Evolutionary conservation across 2,797 vertebrate species (phyloP).

Genomic region (Telmatherina bonti): DNA sequence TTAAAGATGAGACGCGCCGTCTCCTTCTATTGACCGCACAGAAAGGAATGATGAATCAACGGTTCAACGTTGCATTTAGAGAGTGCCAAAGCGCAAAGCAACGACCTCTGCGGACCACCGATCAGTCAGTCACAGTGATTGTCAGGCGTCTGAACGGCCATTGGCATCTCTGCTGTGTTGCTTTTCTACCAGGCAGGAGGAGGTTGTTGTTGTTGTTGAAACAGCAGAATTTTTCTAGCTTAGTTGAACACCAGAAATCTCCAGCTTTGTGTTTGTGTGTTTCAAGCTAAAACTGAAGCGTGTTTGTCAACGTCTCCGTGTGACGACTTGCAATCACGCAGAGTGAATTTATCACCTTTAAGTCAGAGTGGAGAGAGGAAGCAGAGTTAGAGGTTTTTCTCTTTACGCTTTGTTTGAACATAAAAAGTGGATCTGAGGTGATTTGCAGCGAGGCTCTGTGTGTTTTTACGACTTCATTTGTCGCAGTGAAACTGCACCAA

Average conservation of each 20-base stretch:
- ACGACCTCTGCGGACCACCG: constrained; percentile 43
- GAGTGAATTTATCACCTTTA: constrained; percentile 15
- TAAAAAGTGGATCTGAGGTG: background rate
- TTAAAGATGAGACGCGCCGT: background rate
- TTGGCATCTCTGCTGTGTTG: constrained; percentile 31
- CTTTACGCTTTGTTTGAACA: background rate
- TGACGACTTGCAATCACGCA: constrained; percentile 32
- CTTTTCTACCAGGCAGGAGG: constrained; percentile 9
- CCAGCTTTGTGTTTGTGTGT: background rate
- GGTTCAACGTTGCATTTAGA: constrained; percentile 33
- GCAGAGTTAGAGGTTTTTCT: background rate
- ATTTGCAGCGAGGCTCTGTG: constrained; percentile 13
- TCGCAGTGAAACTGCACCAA: constrained; percentile 35
- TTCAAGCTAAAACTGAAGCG: constrained; percentile 35
- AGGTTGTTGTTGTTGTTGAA: constrained; percentile 19
- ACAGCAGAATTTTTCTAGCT: constrained; percentile 4
- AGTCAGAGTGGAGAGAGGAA: background rate
- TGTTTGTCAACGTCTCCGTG: constrained; percentile 3
- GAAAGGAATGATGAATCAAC: constrained; percentile 42
- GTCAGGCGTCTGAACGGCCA: constrained; percentile 36
- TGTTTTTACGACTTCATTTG: constrained; percentile 37
- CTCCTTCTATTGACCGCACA: constrained; percentile 25
- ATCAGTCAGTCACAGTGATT: constrained; percentile 57
- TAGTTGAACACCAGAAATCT: background rate
- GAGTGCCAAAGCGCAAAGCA: constrained; percentile 42